Conservation (phyloP, 1,140 invertebrate genomes). For the Eufriesea mexicana region DNA sequence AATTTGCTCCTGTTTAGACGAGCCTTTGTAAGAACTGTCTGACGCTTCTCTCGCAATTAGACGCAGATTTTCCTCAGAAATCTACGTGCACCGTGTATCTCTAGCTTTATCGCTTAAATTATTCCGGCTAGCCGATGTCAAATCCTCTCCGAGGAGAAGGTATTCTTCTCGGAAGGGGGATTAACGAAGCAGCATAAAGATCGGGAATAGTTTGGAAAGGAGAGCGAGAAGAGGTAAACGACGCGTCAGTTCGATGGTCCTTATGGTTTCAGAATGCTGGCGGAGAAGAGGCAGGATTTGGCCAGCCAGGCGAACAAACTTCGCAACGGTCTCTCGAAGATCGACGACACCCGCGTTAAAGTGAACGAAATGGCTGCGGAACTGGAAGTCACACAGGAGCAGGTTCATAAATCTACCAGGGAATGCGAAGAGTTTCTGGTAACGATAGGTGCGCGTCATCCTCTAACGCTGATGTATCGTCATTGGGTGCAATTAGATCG, state of each 20-base stretch:
- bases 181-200: not conserved
- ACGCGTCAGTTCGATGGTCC: not conserved
- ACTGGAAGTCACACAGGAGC: constrained; percentile 89
- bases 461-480: constrained; percentile 58
- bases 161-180: not conserved
- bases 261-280: constrained; percentile 85
- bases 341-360: constrained; percentile 85
- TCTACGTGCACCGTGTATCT: too few relatives aligned
- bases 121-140: not conserved
- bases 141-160: too few relatives aligned
- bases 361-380: constrained; percentile 91
- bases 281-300: constrained; percentile 87
- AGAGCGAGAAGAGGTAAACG: not conserved
- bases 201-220: not conserved
- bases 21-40: not conserved
- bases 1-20: not conserved
- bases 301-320: constrained; percentile 87
- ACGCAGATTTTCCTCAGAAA: not conserved
- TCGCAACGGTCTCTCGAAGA: constrained; percentile 71
- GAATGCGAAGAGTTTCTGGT: constrained; percentile 90
- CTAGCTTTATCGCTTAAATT: not conserved
- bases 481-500: constrained; percentile 50
- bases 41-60: not conserved
- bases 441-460: constrained; percentile 82
- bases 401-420: constrained; percentile 79